Percentiles rank a stretch among this genome's conserved stretches.
These are phyloP conservation scores for Notoglanidium macrostoma DNA, from an alignment of 2,797 vertebrate species.

Conservation along the genomic window DNA sequence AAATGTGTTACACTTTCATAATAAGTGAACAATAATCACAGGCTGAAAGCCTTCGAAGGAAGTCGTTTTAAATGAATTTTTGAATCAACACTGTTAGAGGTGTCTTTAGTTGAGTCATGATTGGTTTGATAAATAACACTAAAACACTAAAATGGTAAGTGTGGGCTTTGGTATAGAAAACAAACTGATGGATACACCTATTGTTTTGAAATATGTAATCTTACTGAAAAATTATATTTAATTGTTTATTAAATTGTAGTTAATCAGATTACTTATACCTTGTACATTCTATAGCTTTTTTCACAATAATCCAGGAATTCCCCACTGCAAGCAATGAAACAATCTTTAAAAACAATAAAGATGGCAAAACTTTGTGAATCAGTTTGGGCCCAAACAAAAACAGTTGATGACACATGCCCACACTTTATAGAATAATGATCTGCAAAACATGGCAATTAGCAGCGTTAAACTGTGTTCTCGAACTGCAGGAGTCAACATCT, in stretches of 20 bases:
- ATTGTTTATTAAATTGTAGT: not conserved
- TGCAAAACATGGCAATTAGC: slow-evolving; percentile 52
- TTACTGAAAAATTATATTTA: not conserved
- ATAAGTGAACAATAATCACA: not conserved
- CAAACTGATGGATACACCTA: not conserved
- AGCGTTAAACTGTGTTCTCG: slow-evolving; percentile 44
- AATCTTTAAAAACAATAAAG: slow-evolving; percentile 22
- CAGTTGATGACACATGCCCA: slow-evolving; percentile 39
- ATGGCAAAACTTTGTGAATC: slow-evolving; percentile 36
- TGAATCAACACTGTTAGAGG: not conserved
- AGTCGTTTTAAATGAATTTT: not conserved
- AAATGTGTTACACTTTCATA: not conserved
- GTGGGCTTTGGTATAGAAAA: not conserved
- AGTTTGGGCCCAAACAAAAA: slow-evolving; percentile 30
- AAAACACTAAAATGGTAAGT: not conserved
- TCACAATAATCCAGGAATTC: not conserved
- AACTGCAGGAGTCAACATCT: slow-evolving; percentile 35
- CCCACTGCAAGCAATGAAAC: not conserved
- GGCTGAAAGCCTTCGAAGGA: not conserved
- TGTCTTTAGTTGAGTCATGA: not conserved
- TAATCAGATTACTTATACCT: not conserved
- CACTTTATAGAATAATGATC: slow-evolving; percentile 48
- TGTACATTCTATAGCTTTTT: not conserved
- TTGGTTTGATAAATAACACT: not conserved
- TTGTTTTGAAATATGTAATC: not conserved